phyloP scores from a whole-genome alignment of 2,797 vertebrate species.

The Spheniscus humboldti region DNA sequence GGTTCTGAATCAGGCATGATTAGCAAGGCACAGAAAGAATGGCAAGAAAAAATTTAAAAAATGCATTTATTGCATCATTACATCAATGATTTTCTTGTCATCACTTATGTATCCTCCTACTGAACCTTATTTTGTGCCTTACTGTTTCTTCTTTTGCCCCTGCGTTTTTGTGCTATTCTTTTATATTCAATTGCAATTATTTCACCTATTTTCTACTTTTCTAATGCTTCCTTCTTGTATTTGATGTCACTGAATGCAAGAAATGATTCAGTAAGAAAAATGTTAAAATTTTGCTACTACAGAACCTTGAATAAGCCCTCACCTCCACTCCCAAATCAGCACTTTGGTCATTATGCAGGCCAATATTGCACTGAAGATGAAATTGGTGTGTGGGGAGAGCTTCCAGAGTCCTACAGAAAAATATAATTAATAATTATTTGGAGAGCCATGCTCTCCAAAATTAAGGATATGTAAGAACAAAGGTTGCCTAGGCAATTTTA shows the following conservation, averaged over 20 bases:
- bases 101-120: background rate
- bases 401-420: background rate
- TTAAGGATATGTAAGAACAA: constrained; percentile 19
- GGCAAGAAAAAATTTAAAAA: background rate
- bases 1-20: background rate
- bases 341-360: background rate
- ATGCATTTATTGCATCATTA: background rate
- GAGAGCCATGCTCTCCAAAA: background rate
- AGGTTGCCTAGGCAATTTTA: constrained; percentile 10
- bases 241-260: background rate
- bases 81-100: background rate
- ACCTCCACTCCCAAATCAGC: background rate
- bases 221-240: background rate
- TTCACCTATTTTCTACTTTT: background rate
- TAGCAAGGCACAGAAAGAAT: background rate
- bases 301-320: background rate
- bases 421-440: background rate
- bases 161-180: background rate
- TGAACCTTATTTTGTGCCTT: background rate
- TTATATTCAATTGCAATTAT: background rate
- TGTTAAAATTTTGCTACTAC: background rate
- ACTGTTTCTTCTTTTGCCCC: background rate
- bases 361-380: background rate
- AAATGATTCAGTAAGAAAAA: background rate
- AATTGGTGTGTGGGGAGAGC: background rate